Evolutionary conservation across 1,140 invertebrate species (phyloP).

Genomic region (Augochlora pura): DNA sequence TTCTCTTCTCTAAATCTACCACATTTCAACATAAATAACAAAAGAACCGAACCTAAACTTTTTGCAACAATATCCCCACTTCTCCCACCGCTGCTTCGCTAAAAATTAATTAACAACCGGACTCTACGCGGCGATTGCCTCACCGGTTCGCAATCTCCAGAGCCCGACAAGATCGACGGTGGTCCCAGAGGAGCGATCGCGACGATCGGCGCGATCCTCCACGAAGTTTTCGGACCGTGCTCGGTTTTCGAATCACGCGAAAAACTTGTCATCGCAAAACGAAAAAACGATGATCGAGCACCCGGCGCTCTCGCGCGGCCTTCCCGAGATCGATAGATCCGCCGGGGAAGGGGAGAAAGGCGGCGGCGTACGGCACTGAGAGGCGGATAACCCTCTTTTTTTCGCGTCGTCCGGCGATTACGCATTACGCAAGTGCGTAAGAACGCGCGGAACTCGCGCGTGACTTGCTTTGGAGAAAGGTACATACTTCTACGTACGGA

Average conservation of each 20-base stretch:
- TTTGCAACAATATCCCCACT: no score
- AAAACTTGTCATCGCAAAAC: conserved; percentile 15
- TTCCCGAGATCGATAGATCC: conserved; percentile 7
- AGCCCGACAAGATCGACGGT: not conserved
- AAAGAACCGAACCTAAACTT: no score
- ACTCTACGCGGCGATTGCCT: no score
- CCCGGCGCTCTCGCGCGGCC: not conserved
- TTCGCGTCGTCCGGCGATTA: conserved; percentile 45
- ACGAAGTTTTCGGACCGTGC: not conserved
- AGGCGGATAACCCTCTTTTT: conserved; percentile 45
- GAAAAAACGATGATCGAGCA: not conserved
- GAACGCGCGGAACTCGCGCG: conserved; percentile 61
- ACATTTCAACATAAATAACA: no score
- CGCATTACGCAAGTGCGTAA: conserved; percentile 58
- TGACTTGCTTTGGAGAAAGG: conserved; percentile 59
- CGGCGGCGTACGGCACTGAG: conserved; percentile 21
- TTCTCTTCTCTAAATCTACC: no score
- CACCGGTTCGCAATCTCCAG: no score
- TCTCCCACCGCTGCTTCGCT: no score
- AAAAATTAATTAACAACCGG: no score
- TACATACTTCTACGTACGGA: conserved; percentile 14
- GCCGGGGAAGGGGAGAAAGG: not conserved
- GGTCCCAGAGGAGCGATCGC: not conserved
- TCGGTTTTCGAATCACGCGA: not conserved
- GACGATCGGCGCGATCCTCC: not conserved